A percentile compares a stretch with the other conserved stretches of the same genome.
Evolutionary conservation across 2,797 vertebrate genomes (phyloP).

Genomic region (Platyrinchus mystaceus): DNA sequence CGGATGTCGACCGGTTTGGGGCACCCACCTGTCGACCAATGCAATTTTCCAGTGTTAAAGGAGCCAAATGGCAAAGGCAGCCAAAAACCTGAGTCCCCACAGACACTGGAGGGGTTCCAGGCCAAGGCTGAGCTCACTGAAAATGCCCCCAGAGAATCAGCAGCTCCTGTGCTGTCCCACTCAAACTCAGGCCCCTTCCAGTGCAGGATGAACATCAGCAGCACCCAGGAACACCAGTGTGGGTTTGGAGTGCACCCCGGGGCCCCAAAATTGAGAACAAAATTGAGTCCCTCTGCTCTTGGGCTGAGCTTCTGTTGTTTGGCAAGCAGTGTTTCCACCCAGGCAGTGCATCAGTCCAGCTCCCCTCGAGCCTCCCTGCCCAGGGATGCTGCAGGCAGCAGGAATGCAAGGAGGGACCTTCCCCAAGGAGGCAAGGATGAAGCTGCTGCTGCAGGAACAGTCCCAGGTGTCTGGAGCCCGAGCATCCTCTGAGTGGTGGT

Average conservation of each 20-base stretch:
- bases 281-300: background rate
- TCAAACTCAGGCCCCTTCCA: background rate
- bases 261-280: background rate
- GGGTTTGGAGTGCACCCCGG: background rate
- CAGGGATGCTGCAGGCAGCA: background rate
- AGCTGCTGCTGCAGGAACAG: background rate
- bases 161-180: background rate
- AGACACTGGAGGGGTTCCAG: accelerated
- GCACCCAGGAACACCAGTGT: background rate
- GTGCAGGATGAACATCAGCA: accelerated
- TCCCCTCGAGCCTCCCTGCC: background rate
- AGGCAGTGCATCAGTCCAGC: background rate
- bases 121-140: background rate
- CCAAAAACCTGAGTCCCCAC: accelerated
- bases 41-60: background rate
- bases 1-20: accelerated
- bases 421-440: background rate
- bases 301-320: background rate
- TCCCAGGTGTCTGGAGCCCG: background rate
- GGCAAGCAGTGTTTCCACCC: accelerated
- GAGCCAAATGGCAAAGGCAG: background rate
- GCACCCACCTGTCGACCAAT: accelerated
- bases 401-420: background rate
- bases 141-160: accelerated
- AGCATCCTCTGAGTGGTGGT: background rate